Evolutionary conservation across 2,113 vertebrate species (phyloP).

Genomic region (Shinisaurus crocodilurus): DNA sequence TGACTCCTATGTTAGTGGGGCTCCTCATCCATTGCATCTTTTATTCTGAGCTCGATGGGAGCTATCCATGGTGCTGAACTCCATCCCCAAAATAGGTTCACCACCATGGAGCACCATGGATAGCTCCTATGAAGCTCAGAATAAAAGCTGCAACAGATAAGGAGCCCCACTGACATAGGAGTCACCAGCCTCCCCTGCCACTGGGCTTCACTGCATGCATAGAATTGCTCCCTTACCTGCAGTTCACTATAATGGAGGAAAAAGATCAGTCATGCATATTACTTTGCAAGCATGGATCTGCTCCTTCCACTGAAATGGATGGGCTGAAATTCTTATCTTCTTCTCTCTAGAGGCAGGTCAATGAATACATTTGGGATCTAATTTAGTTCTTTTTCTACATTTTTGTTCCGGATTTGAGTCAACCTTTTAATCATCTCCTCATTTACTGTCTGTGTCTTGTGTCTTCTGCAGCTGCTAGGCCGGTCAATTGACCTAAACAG

Average conservation of each 20-base stretch:
- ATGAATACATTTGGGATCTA: rapidly evolving
- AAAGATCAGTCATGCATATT: neutral
- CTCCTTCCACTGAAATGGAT: neutral
- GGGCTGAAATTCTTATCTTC: neutral
- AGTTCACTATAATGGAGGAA: neutral
- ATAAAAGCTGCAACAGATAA: too few species aligned
- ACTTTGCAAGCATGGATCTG: neutral
- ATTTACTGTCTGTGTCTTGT: neutral
- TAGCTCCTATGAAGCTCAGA: too few species aligned
- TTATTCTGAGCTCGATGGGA: too few species aligned
- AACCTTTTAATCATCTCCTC: neutral
- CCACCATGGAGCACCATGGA: too few species aligned
- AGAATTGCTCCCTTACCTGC: neutral
- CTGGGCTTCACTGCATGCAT: neutral
- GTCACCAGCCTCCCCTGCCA: too few species aligned
- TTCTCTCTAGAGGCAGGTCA: neutral
- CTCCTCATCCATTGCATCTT: too few species aligned
- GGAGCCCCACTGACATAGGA: too few species aligned
- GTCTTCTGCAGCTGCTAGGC: conserved; percentile 85
- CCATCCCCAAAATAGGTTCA: too few species aligned
- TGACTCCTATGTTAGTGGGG: too few species aligned
- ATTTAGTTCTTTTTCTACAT: rapidly evolving
- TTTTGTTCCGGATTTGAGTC: neutral
- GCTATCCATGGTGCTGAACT: too few species aligned
- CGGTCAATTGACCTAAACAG: conserved; percentile 98